Evolutionary conservation across 2,888 invertebrate genomes (phyloP).

Genomic region (Ligdia adustata): DNA sequence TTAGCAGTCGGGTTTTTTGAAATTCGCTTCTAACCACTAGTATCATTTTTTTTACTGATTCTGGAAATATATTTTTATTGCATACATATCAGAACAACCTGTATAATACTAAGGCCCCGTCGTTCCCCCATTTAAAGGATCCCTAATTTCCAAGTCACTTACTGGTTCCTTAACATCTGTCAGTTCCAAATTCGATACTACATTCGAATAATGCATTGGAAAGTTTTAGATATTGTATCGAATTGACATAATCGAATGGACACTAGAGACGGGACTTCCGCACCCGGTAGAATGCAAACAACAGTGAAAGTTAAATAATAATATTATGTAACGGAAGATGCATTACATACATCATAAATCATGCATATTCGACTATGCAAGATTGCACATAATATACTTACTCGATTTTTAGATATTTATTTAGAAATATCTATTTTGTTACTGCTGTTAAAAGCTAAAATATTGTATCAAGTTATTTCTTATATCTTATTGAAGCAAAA

Average conservation of each 20-base stretch:
- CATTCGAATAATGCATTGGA: conserved; percentile 28
- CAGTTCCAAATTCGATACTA: conserved; percentile 41
- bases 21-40: too few species aligned
- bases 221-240: conserved; percentile 38
- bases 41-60: too few species aligned
- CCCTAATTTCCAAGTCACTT: conserved; percentile 53
- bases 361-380: too few species aligned
- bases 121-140: conserved; percentile 41
- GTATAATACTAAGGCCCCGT: conserved; percentile 43
- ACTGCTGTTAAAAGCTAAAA: too few species aligned
- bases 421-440: too few species aligned
- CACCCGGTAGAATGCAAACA: conserved; percentile 38
- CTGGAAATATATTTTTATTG: too few species aligned
- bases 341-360: too few species aligned
- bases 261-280: conserved; percentile 54
- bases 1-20: too few species aligned
- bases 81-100: conserved; percentile 45
- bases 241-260: conserved; percentile 34
- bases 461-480: too few species aligned
- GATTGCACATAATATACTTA: too few species aligned
- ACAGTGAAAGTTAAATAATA: conserved; percentile 52
- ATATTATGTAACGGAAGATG: conserved; percentile 44
- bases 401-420: too few species aligned
- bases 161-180: conserved; percentile 76
- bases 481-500: conserved; percentile 29